Base-by-base conservation (phyloP, 2,888 invertebrate genomes). In the Drosophila kambysellisi region DNA sequence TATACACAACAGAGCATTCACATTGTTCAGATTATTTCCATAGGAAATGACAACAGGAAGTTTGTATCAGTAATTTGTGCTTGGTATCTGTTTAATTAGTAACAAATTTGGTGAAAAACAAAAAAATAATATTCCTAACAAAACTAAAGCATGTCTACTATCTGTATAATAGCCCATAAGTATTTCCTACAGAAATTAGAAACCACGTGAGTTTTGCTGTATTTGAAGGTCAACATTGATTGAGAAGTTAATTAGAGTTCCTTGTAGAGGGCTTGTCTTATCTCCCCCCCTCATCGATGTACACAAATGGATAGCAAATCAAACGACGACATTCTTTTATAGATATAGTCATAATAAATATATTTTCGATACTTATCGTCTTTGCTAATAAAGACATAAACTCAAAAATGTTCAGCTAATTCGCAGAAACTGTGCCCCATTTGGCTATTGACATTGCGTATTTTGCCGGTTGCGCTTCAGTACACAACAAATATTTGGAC, bases 361-460 rank as follows among this genome's bases (percentile, higher is more conserved):
- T n/a, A 52, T 62, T 68, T 39, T 50, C 56, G 76, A 82, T 85
- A 82, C 61, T 74, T 81, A 85, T 87, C 75, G 81, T 56, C 29
- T 56, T 61, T 56, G 51, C 82, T 79, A 88, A 86, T 86, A 86
- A 82, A 88, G 85, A 72, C 78, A 88, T 88, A 64, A 84, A 76
- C 50, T 32, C 73, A 79, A 69, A 74, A 73, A 67, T 74, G 73
- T 76, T 69, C 61, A 67, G 48, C 66, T 53, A 74, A 68, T 83
- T 77, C 70, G 72, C 72, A 69, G 83, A 85, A 81, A 63, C 25
- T 71, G 32, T 48, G 17, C 48, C 63, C 30, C 53, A 81, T 76
- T 80, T 77, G 72, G 75, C 11, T 39, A 48, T 64, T 29, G 37
- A 48, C 35, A 67, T 62, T 53, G 48, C 9, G 43, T 63, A 39